Percentiles rank a stretch among this genome's conserved stretches.
Conservation (phyloP, 2,113 vertebrate species). For the Poecilia latipinna region DNA sequence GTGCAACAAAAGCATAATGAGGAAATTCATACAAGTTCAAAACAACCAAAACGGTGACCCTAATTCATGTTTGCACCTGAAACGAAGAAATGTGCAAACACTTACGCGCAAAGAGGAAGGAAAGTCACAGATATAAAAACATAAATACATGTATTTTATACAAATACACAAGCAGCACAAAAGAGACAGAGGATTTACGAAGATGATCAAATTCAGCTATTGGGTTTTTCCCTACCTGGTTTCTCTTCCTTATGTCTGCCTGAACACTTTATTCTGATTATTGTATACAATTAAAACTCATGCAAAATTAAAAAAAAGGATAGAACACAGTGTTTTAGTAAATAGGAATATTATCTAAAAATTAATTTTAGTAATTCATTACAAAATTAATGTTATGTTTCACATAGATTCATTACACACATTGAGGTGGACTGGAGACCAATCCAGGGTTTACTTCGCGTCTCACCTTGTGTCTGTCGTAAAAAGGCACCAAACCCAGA, state of each 20-base stretch:
- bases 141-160: conserved; percentile 58
- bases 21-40: conserved; percentile 36
- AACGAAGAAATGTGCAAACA: conserved; percentile 26
- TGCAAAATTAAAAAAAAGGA: conserved; percentile 72
- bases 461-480: background rate
- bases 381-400: background rate
- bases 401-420: background rate
- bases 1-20: conserved; percentile 23
- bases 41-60: conserved; percentile 2
- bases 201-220: conserved; percentile 40
- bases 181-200: conserved; percentile 53
- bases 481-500: background rate
- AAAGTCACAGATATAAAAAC: conserved; percentile 48
- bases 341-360: background rate
- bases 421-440: background rate
- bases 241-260: conserved; percentile 69
- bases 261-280: conserved; percentile 75
- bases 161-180: conserved; percentile 61
- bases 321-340: background rate
- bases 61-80: conserved; percentile 38
- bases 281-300: conserved; percentile 83
- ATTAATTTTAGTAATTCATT: too few relatives aligned
- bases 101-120: conserved; percentile 32
- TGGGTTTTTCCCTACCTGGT: background rate
- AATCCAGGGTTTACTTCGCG: background rate